phyloP scores from a whole-genome alignment of 2,888 invertebrate genomes.

The Macrophya alboannulata region DNA sequence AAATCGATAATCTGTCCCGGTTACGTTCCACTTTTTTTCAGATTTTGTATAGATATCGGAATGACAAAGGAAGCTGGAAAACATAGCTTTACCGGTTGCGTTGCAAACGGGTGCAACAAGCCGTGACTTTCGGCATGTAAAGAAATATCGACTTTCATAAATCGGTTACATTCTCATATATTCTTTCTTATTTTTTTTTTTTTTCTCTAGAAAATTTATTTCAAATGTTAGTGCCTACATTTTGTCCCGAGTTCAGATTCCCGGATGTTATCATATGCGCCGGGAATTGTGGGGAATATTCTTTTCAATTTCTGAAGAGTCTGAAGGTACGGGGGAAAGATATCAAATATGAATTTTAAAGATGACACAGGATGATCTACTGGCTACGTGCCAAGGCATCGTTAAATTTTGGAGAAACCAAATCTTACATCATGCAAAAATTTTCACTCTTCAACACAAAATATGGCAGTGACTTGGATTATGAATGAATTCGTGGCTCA shows the following conservation, averaged over 20 bases:
- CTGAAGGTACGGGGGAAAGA: neutral
- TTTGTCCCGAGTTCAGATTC: neutral
- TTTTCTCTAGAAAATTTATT: neutral
- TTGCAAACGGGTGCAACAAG: neutral
- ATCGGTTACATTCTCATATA: neutral
- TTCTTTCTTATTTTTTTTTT: neutral
- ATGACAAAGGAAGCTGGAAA: neutral
- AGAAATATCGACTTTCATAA: constrained; percentile 9
- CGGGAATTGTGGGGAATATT: neutral
- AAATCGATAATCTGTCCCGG: constrained; percentile 36
- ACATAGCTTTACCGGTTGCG: neutral
- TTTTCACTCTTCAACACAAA: neutral
- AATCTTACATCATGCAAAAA: neutral
- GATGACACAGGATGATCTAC: neutral
- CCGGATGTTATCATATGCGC: neutral
- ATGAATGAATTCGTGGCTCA: neutral
- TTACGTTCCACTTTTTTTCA: neutral
- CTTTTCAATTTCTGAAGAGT: neutral
- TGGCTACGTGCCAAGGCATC: neutral
- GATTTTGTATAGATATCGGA: constrained; percentile 8
- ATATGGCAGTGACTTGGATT: neutral
- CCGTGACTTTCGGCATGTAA: neutral
- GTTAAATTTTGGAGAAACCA: neutral
- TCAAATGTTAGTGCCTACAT: neutral
- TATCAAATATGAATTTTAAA: neutral